Base-by-base conservation (phyloP, 2,888 invertebrate genomes). In the Cephalotes varians region DNA sequence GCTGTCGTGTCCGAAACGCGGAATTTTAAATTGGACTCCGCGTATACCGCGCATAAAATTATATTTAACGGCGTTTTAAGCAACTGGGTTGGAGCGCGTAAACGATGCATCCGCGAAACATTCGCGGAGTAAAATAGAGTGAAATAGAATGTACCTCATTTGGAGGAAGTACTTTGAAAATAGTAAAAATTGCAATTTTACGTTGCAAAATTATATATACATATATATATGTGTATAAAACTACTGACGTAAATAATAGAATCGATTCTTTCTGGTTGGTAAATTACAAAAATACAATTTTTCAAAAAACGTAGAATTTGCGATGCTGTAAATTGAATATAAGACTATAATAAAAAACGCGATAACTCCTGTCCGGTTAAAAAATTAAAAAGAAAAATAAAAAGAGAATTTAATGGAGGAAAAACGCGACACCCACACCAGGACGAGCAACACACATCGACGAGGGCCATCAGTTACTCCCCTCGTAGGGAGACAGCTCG, bases 401-500 rank as follows among this genome's bases (percentile, higher is more conserved):
- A 58, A 56, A 31, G n/a, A 5, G 15, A 34, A 79, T 79, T 69
- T 65, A 54, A 76, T 71, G 69, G 56, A 56, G 56, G 56, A 56
- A 79, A 54, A 77, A 34, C 56, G 69, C 44, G 44, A 58, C 65
- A 31, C 31, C 7, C 44, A 69, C 34, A 47, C 31, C 18, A 31
- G 40, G 40, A 56, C 77, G 34, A 25, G 40, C 28, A 28, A 10
- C 54, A 18, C 56, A 56, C 77, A 58, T 58, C 77, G 69, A 47
- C 69, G 77, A 79, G 56, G 34, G 77, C 77, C 77, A 79, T 79
- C 77, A 79, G 77, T 79, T 79, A 79, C 69, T 44, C 65, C 69
- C 69, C 77, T 44, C 56, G 69, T 31, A 56, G 56, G 69, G 69
- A 69, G 77, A 69, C 77, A 79, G 77, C 77, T 72, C 84, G 83